These are phyloP conservation scores for Malurus alboscapulatus DNA, from an alignment of 2,113 vertebrate genomes.

Conservation along the genomic window DNA sequence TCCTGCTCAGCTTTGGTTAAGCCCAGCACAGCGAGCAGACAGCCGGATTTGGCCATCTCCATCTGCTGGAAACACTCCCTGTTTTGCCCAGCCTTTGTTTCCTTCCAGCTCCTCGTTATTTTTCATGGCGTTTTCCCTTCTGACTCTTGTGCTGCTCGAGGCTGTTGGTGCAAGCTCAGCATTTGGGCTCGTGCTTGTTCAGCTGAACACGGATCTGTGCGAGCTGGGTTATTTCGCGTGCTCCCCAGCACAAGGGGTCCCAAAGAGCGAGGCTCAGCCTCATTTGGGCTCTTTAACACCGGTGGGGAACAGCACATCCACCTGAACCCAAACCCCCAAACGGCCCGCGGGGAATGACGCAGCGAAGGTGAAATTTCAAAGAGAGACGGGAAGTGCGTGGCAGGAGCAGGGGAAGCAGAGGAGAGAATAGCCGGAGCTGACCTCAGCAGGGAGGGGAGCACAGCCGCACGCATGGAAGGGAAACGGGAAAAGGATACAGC, in stretches of 20 bases:
- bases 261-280: background rate
- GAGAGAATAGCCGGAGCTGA: constrained; percentile 70
- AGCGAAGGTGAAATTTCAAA: constrained; percentile 44
- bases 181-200: background rate
- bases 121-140: background rate
- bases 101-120: background rate
- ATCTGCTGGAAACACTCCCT: background rate
- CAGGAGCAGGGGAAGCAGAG: constrained; percentile 44
- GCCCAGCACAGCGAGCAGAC: background rate
- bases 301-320: background rate
- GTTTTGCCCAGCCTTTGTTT: constrained; percentile 12
- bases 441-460: constrained; percentile 42
- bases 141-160: background rate
- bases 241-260: background rate
- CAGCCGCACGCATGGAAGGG: background rate
- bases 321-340: background rate
- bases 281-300: background rate
- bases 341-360: background rate
- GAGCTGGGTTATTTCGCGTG: background rate
- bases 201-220: background rate
- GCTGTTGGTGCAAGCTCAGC: constrained; percentile 13
- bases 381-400: constrained; percentile 39
- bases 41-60: background rate
- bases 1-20: background rate
- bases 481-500: constrained; percentile 65